Base-by-base conservation (phyloP, 2,888 invertebrate genomes). In the Scaptodrosophila latifasciaeformis region DNA sequence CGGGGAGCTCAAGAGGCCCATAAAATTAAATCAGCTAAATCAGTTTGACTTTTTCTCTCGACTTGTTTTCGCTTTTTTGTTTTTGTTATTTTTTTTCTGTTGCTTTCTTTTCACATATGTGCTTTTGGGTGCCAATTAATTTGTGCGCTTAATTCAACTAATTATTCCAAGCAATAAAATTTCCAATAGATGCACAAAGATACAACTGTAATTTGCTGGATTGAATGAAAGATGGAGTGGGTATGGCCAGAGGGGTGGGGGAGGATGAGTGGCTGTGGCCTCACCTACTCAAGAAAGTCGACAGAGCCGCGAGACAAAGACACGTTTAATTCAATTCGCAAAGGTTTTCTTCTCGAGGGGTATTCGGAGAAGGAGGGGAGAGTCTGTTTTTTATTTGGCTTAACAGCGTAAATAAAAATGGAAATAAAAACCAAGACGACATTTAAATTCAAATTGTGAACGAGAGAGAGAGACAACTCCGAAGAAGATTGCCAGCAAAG, bases 291-390 rank as follows among this genome's bases (percentile, higher is more conserved):
- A 29, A 29, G 47, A n/a, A 15, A 34, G n/a, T 27, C 7, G 31
- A 17, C 19, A 30, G 18, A 49, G 50, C 51, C 56, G 27, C 56
- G 54, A 64, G 55, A 67, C 68, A 61, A 60, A 67, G 69, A 75
- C 69, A 68, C 77, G 78, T 74, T 80, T 80, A 77, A 77, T 75
- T 75, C 70, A 75, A 75, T 75, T 74, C 75, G 71, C 66, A 64
- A 74, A 78, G 72, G 79, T 78, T 74, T 72, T 60, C 67, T 70
- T n/a, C n/a, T n/a, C n/a, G n/a, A n/a, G n/a, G n/a, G n/a, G n/a
- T n/a, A n/a, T n/a, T n/a, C n/a, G n/a, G n/a, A n/a, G n/a, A n/a
- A n/a, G n/a, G n/a, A n/a, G n/a, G n/a, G n/a, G 71, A 40, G 29
- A 30, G 54, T 63, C 37, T 51, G 55, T 7, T 34, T 48, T 34